Base-by-base conservation (phyloP, 2,888 invertebrate genomes). In the Drosophila mettleri region DNA sequence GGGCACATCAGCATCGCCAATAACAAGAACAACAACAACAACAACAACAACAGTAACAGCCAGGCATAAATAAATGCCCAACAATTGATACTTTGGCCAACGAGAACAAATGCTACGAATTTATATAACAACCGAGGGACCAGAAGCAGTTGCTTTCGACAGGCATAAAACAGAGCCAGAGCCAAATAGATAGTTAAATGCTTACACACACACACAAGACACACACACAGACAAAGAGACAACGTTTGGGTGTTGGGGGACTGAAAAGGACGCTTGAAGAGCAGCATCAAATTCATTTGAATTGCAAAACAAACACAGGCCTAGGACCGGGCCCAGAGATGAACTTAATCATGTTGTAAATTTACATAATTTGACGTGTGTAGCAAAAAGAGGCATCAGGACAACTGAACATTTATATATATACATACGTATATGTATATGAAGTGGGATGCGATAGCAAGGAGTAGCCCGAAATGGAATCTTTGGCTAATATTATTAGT, bases 261-360 rank as follows among this genome's bases (percentile, higher is more conserved):
- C n/a, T 20, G 33, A 27, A 57, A 33, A 20, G 39, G 45, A 27
- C 39, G 52, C 24, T 36, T 33, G 51, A 38, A 48, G 43, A 63
- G 58, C 46, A 57, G 51, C 71, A 59, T 75, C 65, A 74, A 81
- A 87, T 85, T 88, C 86, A 85, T 85, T 85, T 87, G 89, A 87
- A 85, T 85, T 85, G 88, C 85, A 73, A 85, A 85, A 74, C 89
- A 85, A 88, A 88, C 76, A 77, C 71, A 69, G 60, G 43, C 61
- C 45, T 16, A 27, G 45, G 12, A 16, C 34, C 34, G 48, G 55
- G 46, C 39, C 53, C 60, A 52, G 66, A 86, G 76, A 81, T 70
- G 70, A 79, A 77, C 89, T 87, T 85, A 85, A 87, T 85, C 89
- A 79, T 88, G 88, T 74, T 82, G 83, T 88, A 85, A 88, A 85